Percentiles rank a stretch among this genome's conserved stretches.
Conservation (phyloP, 2,888 invertebrate genomes). For the Papilio elwesi region DNA sequence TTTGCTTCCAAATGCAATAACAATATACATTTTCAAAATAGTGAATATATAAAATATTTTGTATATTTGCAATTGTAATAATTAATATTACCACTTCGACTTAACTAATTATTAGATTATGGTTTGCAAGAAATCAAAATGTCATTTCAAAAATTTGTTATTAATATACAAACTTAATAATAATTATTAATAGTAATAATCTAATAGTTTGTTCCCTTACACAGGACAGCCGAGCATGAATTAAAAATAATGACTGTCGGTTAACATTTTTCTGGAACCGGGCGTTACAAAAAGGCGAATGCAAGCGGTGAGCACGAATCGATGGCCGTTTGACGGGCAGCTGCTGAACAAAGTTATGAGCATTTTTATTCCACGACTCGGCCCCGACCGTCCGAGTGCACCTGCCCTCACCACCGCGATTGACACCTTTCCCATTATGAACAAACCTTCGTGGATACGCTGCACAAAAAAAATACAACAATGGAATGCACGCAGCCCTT, state of each 20-base stretch:
- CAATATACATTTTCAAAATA: no score
- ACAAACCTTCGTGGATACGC: conserved; percentile 58
- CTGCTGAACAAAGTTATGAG: conserved; percentile 82
- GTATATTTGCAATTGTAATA: no score
- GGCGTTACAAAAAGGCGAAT: conserved; percentile 70
- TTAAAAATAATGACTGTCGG: conserved; percentile 72
- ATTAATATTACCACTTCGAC: not conserved
- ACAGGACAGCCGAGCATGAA: conserved; percentile 60
- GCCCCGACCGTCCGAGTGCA: conserved; percentile 58
- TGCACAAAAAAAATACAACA: conserved; percentile 73
- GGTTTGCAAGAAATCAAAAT: not conserved
- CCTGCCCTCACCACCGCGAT: conserved; percentile 75
- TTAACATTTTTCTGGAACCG: conserved; percentile 73
- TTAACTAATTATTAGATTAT: not conserved
- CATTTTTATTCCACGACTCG: conserved; percentile 76
- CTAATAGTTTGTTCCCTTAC: conserved; percentile 57
- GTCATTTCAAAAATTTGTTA: not conserved
- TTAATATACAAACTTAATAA: not conserved
- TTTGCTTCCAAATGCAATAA: no score
- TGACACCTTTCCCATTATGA: conserved; percentile 83
- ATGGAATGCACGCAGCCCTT: conserved; percentile 77
- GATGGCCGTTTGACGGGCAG: conserved; percentile 79
- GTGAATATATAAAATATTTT: no score
- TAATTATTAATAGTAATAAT: conserved; percentile 44
- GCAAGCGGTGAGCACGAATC: conserved; percentile 64